These are phyloP conservation scores for Pseudocheirus occidentalis DNA, from an alignment of 2,797 vertebrate genomes.

Conservation along the genomic window DNA sequence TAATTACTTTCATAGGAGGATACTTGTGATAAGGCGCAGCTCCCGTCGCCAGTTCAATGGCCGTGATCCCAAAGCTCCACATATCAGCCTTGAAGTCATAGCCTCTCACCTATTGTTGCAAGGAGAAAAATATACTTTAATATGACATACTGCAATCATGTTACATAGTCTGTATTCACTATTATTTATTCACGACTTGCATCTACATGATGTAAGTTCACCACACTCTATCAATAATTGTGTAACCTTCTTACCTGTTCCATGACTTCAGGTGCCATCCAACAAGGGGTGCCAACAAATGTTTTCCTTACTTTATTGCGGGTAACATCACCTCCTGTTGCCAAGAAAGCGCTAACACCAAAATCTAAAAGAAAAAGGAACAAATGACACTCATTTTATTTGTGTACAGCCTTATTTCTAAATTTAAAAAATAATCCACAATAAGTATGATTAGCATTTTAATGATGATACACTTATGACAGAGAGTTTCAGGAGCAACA, in stretches of 20 bases:
- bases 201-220: not conserved
- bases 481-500: not conserved
- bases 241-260: conserved; percentile 90
- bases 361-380: conserved; percentile 89
- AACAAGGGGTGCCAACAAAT: conserved; percentile 98
- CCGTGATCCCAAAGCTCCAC: conserved; percentile 99
- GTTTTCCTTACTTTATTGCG: conserved; percentile 99
- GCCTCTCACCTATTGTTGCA: conserved; percentile 92
- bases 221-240: not conserved
- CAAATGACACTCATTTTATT: conserved; percentile 56
- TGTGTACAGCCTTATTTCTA: conserved; percentile 14
- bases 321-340: conserved; percentile 97
- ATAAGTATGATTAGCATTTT: not conserved
- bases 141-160: conserved; percentile 6
- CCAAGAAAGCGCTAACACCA: conserved; percentile 97
- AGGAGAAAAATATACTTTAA: conserved; percentile 51
- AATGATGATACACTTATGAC: conserved; percentile 17
- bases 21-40: conserved; percentile 98
- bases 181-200: not conserved
- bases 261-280: conserved; percentile 99
- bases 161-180: not conserved
- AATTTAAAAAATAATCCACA: conserved; percentile 4
- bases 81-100: conserved; percentile 99
- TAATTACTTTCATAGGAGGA: conserved; percentile 98
- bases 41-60: conserved; percentile 97